Conservation (phyloP, 2,888 invertebrate species). For the Germaria angustata region DNA sequence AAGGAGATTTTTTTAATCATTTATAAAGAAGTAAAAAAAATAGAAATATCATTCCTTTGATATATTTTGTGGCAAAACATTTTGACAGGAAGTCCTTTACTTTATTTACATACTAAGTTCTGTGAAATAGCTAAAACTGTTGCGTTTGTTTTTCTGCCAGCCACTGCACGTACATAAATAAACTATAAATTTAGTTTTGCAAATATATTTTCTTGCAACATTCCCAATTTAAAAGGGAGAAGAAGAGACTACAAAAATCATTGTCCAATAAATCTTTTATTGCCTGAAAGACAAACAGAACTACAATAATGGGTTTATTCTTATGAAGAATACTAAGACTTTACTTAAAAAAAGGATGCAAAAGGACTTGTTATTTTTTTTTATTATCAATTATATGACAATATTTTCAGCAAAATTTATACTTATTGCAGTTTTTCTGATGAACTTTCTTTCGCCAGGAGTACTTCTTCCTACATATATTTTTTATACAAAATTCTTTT, state of each 20-base stretch:
- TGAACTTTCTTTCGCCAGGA: background rate
- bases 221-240: background rate
- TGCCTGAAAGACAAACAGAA: background rate
- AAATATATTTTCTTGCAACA: too few relatives aligned
- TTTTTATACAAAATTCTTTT: constrained; percentile 20
- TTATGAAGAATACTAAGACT: background rate
- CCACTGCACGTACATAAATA: background rate
- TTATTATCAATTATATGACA: constrained; percentile 47
- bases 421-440: constrained; percentile 23
- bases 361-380: constrained; percentile 16
- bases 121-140: background rate
- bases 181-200: background rate
- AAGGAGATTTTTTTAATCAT: too few relatives aligned
- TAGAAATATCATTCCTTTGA: too few relatives aligned
- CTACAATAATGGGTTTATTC: constrained; percentile 4
- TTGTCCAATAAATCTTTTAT: constrained; percentile 34
- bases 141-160: background rate
- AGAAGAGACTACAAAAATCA: background rate
- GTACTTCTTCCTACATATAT: background rate
- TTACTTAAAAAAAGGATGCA: background rate
- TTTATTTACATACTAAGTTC: too few relatives aligned
- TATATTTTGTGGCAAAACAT: too few relatives aligned
- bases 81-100: too few relatives aligned
- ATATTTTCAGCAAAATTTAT: constrained; percentile 47
- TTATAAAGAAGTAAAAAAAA: too few relatives aligned